Evolutionary conservation across 2,797 vertebrate genomes (phyloP).

Genomic region (Semaprochilodus insignis): DNA sequence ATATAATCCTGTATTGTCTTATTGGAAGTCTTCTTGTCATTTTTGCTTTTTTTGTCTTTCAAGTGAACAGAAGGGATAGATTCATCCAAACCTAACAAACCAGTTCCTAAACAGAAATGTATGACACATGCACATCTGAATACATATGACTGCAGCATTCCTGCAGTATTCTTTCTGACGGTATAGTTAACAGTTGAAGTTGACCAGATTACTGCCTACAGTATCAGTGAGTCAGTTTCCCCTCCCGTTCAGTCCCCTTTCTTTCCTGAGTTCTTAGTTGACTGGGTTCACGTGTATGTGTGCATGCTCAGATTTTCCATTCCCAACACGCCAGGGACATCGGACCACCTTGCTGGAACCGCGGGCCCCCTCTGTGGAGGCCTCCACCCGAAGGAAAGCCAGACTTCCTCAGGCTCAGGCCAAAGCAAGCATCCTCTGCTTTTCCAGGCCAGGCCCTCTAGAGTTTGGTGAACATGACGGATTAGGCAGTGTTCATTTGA

Average conservation of each 20-base stretch:
- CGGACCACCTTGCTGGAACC: constrained; percentile 62
- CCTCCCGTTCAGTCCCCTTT: neutral
- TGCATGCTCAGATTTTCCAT: constrained; percentile 54
- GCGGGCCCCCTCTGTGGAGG: constrained; percentile 48
- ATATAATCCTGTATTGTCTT: neutral
- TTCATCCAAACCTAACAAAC: neutral
- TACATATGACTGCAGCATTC: neutral
- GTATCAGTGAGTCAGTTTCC: constrained; percentile 3
- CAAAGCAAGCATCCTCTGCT: constrained; percentile 61
- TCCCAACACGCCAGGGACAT: constrained; percentile 48
- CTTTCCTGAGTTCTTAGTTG: constrained; percentile 54
- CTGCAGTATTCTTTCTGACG: neutral
- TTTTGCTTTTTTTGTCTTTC: neutral
- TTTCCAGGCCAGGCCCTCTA: constrained; percentile 52
- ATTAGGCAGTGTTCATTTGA: constrained; percentile 53
- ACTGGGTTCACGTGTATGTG: constrained; percentile 52
- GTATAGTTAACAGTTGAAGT: constrained; percentile 16
- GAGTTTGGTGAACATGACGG: constrained; percentile 39
- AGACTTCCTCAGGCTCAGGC: constrained; percentile 58
- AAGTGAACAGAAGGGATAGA: neutral
- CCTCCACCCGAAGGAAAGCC: constrained; percentile 56
- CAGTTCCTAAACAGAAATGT: neutral
- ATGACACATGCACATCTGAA: neutral
- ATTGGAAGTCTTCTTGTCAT: neutral
- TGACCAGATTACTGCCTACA: constrained; percentile 14